phyloP scores from a whole-genome alignment of 2,113 vertebrate genomes.

The Caranx melampygus region DNA sequence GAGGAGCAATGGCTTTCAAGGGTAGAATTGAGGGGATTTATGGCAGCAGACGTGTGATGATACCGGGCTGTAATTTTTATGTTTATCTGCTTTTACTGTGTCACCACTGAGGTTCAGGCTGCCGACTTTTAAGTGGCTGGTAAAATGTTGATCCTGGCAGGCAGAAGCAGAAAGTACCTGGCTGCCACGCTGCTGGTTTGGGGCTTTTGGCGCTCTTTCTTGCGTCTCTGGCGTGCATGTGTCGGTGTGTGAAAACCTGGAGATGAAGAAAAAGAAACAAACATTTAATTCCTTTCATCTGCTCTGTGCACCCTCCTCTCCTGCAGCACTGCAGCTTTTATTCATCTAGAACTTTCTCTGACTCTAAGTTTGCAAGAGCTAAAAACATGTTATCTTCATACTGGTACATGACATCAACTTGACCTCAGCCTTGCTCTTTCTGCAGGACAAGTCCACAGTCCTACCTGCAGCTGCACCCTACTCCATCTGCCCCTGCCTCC shows the following conservation, averaged over 20 bases:
- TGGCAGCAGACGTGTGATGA: not conserved
- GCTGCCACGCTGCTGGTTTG: not conserved
- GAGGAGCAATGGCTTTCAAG: not conserved
- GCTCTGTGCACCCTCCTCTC: not conserved
- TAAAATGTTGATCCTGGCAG: not conserved
- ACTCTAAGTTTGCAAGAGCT: not conserved
- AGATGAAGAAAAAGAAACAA: not conserved
- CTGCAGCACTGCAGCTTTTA: not conserved
- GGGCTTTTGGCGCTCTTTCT: not conserved
- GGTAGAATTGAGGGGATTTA: slow-evolving; percentile 13
- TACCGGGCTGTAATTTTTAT: not conserved
- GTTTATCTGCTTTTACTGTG: not conserved
- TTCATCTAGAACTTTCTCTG: not conserved
- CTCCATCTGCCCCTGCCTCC: too few relatives aligned
- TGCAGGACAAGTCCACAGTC: too few relatives aligned
- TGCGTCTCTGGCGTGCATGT: not conserved
- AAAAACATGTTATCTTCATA: not conserved
- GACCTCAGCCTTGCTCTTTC: too few relatives aligned
- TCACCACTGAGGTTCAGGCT: not conserved
- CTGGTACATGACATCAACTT: too few relatives aligned
- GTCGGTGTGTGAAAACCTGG: not conserved
- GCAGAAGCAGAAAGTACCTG: not conserved
- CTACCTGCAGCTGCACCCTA: too few relatives aligned
- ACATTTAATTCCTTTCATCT: not conserved
- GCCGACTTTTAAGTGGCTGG: not conserved